A percentile compares a stretch with the other conserved stretches of the same genome.
Evolutionary conservation across 1,140 invertebrate species (phyloP).

Genomic region (Subanguina moxae): DNA sequence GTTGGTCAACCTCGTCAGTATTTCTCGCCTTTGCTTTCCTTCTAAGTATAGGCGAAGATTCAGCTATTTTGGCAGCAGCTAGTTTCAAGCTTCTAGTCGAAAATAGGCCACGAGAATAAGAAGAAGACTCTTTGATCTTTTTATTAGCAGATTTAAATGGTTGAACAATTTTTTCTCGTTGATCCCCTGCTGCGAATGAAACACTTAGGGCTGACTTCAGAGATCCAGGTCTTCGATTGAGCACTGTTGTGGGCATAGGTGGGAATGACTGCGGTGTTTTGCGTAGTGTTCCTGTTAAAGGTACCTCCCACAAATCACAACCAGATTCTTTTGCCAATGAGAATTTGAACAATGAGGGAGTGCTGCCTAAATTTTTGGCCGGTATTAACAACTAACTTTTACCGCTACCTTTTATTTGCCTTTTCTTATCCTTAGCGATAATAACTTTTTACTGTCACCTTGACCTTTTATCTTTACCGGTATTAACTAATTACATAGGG

Average conservation of each 20-base stretch:
- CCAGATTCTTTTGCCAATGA: not conserved
- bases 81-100: slow-evolving; percentile 25
- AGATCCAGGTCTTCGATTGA: not conserved
- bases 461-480: too few relatives aligned
- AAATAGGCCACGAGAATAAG: slow-evolving; percentile 4
- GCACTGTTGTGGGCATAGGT: not conserved
- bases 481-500: too few relatives aligned
- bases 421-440: too few relatives aligned
- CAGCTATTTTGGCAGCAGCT: slow-evolving; percentile 17
- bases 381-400: too few relatives aligned
- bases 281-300: not conserved
- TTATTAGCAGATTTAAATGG: not conserved
- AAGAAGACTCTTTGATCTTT: slow-evolving; percentile 4
- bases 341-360: too few relatives aligned
- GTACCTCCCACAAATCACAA: not conserved
- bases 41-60: slow-evolving; percentile 21
- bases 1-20: not conserved
- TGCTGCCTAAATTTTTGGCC: too few relatives aligned
- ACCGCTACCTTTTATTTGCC: too few relatives aligned
- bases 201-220: slow-evolving; percentile 16
- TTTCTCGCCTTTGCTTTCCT: slow-evolving; percentile 3
- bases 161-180: not conserved
- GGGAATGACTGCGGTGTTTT: not conserved
- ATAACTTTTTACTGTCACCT: too few relatives aligned
- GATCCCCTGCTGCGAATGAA: slow-evolving; percentile 21